Base-by-base conservation (phyloP, 2,888 invertebrate genomes). In the Chalcosyrphus nemorum region DNA sequence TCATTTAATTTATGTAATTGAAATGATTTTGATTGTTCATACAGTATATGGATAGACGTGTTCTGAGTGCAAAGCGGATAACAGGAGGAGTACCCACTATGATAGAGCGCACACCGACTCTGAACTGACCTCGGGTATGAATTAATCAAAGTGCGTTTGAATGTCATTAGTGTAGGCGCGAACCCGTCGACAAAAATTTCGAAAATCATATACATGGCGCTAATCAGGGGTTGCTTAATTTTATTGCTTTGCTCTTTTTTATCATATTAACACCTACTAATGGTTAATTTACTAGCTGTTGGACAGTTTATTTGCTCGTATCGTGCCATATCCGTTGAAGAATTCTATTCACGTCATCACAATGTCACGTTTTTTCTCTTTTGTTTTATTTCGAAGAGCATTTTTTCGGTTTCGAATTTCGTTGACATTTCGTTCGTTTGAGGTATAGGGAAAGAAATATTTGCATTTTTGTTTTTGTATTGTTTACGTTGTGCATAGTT, bases 1-100 rank as follows among this genome's bases (percentile, higher is more conserved):
- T 70, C 81, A 50, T 70, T 75, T 56, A 75, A 75, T 81, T 70
- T 52, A 17, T 61, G 61, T 75, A 81, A 81, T 75, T 81, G 61
- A 81, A 81, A 70, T 63, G 63, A 35, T 72, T 61, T 56, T 41
- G 61, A 72, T 50, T 61, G 27, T 27, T 57, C 19, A 7, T 24
- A 7, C 6, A 2, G 38, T 13, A n/a, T 35, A 54, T 54, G 11
- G 13, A 50, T 2, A 21, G 13, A 57, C 32, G 38, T 57, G 21
- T 17, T 35, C 35, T 5, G n/a, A 54, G 17, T 32, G 13, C 47
- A 50, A 50, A 24, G 11, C 47, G 24, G 13, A 13, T 0, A 4
- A 0, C n/a, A 11, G n/a, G 47, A 24, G 47, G 47, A 50, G n/a
- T n/a, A 21, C 21, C 47, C 24, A 4, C 0, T 11, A 13, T n/a